A percentile compares a stretch with the other conserved stretches of the same genome.
Evolutionary conservation across 1,140 invertebrate genomes (phyloP).

Genomic region (Ceratitis capitata): DNA sequence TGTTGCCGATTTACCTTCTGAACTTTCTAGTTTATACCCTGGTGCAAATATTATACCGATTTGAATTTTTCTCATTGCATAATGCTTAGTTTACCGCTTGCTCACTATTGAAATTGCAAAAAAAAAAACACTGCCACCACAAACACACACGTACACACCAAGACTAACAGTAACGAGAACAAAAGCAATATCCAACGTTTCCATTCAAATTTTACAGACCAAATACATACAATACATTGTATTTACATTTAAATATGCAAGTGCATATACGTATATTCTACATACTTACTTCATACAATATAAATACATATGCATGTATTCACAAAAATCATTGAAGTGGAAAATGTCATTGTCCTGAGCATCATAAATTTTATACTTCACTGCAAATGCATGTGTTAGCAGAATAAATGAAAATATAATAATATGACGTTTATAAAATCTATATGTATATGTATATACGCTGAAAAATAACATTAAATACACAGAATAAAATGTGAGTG

Average conservation of each 20-base stretch:
- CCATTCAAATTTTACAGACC: not conserved
- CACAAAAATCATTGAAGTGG: constrained; percentile 13
- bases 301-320: not conserved
- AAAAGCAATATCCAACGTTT: not conserved
- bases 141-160: not conserved
- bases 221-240: not conserved
- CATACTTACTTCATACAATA: too few relatives aligned
- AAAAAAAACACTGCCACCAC: not conserved
- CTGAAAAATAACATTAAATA: too few relatives aligned
- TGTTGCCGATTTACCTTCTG: too few relatives aligned
- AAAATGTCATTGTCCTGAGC: constrained; percentile 30
- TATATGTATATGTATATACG: not conserved
- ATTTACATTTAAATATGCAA: not conserved
- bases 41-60: not conserved
- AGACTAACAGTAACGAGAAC: not conserved
- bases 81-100: not conserved
- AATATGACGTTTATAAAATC: not conserved
- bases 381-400: not conserved
- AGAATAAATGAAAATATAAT: not conserved
- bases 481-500: too few relatives aligned
- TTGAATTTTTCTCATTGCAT: not conserved
- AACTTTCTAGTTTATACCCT: not conserved
- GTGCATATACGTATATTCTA: not conserved
- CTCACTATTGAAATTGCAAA: not conserved
- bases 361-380: constrained; percentile 24